phyloP scores from a whole-genome alignment of 2,888 invertebrate species.

The Cataglyphis altisquamis region DNA sequence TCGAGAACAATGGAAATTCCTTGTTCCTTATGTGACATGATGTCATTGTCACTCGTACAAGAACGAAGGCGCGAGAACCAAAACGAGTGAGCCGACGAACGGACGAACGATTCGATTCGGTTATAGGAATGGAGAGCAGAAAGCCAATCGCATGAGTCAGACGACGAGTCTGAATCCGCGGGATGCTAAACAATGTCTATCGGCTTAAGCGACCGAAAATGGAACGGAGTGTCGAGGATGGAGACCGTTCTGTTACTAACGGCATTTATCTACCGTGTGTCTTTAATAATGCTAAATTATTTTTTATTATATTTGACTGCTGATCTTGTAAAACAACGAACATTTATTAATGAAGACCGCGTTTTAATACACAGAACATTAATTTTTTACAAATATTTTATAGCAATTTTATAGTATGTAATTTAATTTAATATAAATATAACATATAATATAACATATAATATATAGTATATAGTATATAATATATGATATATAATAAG shows the following conservation, averaged over 20 bases:
- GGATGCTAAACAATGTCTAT: conserved; percentile 81
- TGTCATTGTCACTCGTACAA: conserved; percentile 47
- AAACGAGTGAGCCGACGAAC: conserved; percentile 61
- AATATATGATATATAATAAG: no score
- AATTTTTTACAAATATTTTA: conserved; percentile 6
- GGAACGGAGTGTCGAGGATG: conserved; percentile 74
- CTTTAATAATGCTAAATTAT: conserved; percentile 46
- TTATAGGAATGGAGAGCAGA: conserved; percentile 73
- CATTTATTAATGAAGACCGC: not conserved
- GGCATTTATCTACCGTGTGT: conserved; percentile 58
- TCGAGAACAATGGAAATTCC: conserved; percentile 37
- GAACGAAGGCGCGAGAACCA: conserved; percentile 51
- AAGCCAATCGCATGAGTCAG: conserved; percentile 83
- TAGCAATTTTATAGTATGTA: not conserved
- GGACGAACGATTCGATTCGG: conserved; percentile 68
- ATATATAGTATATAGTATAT: not conserved
- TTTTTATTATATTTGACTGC: not conserved
- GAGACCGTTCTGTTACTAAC: conserved; percentile 75
- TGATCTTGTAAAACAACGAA: not conserved
- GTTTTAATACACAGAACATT: not conserved
- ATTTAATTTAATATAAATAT: not conserved
- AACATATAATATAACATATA: not conserved
- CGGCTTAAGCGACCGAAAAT: conserved; percentile 75
- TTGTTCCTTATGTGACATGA: conserved; percentile 62
- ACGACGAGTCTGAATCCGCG: conserved; percentile 76